phyloP scores from a whole-genome alignment of 1,140 invertebrate species.

The Hyphantria cunea region DNA sequence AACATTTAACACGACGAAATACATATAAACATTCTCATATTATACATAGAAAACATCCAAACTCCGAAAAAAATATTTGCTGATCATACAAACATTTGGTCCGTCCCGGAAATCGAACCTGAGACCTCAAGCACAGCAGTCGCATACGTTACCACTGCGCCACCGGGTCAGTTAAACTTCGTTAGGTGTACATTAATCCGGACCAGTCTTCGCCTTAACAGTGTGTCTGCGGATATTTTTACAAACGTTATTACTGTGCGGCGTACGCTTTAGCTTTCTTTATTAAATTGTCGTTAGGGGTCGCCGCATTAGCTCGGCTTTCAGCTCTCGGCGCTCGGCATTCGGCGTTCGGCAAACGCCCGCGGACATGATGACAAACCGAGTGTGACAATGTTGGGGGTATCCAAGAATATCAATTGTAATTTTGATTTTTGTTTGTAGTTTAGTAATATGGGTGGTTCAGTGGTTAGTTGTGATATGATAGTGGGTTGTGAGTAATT shows the following conservation, averaged over 20 bases:
- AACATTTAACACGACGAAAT: too few species aligned
- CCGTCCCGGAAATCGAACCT: too few species aligned
- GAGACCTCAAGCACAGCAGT: too few species aligned
- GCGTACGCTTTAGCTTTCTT: conserved; percentile 61
- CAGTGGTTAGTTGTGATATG: too few species aligned
- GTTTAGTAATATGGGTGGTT: background rate
- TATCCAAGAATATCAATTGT: conserved; percentile 4
- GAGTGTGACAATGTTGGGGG: conserved; percentile 14
- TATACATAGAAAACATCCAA: too few species aligned
- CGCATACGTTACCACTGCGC: too few species aligned
- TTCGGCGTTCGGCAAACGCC: conserved; percentile 18
- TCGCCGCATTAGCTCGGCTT: conserved; percentile 47
- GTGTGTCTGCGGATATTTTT: conserved; percentile 77
- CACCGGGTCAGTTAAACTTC: too few species aligned
- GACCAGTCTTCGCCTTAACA: conserved; percentile 52
- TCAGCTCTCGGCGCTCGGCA: conserved; percentile 19
- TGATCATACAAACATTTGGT: too few species aligned
- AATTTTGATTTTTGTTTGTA: background rate
- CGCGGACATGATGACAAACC: conserved; percentile 6
- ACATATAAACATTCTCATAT: too few species aligned
- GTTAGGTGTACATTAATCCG: too few species aligned
- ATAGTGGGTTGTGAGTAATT: too few species aligned
- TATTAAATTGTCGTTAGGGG: conserved; percentile 72
- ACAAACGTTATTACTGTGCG: conserved; percentile 74
- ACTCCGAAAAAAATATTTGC: too few species aligned